Evolutionary conservation across 2,113 vertebrate species (phyloP).

Genomic region (Nibea albiflora): DNA sequence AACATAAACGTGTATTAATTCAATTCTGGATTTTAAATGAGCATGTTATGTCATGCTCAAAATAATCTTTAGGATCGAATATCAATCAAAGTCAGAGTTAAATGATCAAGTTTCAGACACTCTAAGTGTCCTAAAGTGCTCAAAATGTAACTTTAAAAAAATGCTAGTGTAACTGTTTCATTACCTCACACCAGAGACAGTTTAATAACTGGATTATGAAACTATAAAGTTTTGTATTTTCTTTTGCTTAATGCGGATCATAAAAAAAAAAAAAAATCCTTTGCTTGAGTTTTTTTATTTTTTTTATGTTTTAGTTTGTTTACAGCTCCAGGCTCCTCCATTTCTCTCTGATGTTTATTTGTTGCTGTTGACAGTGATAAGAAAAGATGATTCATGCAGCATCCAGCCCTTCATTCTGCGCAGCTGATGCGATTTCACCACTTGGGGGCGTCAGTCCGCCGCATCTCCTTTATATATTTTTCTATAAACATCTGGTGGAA

Average conservation of each 20-base stretch:
- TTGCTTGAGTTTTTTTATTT: too few species aligned
- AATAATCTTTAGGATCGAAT: too few species aligned
- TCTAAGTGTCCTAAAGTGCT: too few species aligned
- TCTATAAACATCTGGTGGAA: background rate
- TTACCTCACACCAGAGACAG: background rate
- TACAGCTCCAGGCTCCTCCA: background rate
- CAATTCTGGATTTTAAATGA: too few species aligned
- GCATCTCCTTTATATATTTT: background rate
- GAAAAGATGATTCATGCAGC: constrained; percentile 38
- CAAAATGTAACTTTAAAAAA: background rate
- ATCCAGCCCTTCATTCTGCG: background rate
- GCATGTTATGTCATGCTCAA: too few species aligned
- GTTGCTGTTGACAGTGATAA: background rate
- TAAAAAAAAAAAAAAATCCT: too few species aligned
- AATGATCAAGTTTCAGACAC: background rate
- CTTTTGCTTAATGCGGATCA: background rate
- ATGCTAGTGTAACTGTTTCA: too few species aligned
- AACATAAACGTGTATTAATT: background rate
- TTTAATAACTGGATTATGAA: background rate
- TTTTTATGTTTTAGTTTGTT: background rate
- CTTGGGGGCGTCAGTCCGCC: constrained; percentile 22
- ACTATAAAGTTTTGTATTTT: background rate
- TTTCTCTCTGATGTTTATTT: background rate
- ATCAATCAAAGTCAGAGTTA: background rate
- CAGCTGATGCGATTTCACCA: constrained; percentile 2